Evolutionary conservation across 2,888 invertebrate genomes (phyloP).

Genomic region (Gasteruption jaculator): DNA sequence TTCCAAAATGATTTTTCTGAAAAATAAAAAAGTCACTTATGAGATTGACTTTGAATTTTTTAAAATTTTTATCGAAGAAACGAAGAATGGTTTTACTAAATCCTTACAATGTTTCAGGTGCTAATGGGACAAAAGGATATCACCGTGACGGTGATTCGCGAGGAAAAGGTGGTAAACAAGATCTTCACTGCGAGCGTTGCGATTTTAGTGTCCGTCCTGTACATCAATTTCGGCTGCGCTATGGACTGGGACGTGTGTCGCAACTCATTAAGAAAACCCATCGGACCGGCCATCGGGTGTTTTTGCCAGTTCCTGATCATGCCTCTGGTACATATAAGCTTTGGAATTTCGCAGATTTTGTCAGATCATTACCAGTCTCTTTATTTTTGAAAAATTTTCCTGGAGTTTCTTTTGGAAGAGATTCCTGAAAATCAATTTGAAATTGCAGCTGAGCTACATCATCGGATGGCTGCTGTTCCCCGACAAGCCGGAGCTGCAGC

Average conservation of each 20-base stretch:
- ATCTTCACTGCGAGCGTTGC: slow-evolving; percentile 74
- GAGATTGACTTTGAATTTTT: not conserved
- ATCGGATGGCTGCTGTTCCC: slow-evolving; percentile 71
- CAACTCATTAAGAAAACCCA: slow-evolving; percentile 64
- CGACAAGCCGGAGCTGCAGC: slow-evolving; percentile 63
- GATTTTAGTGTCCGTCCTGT: slow-evolving; percentile 71
- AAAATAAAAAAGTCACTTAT: not conserved
- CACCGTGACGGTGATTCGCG: slow-evolving; percentile 59
- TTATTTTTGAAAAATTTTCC: not conserved
- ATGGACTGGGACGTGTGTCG: slow-evolving; percentile 70
- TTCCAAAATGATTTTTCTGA: not conserved
- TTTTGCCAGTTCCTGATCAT: slow-evolving; percentile 75
- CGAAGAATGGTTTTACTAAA: slow-evolving; percentile 11
- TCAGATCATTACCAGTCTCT: no score
- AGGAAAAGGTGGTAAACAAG: slow-evolving; percentile 64
- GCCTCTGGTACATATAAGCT: slow-evolving; percentile 67
- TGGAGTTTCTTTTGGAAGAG: slow-evolving; percentile 4
- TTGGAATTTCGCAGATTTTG: no score
- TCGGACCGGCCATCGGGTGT: slow-evolving; percentile 77
- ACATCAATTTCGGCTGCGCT: slow-evolving; percentile 89
- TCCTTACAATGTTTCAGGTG: slow-evolving; percentile 19
- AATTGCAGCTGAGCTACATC: slow-evolving; percentile 65
- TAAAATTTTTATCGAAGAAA: slow-evolving; percentile 31
- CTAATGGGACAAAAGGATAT: slow-evolving; percentile 33
- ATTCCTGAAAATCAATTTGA: slow-evolving; percentile 17